Evolutionary conservation across 2,888 invertebrate species (phyloP).

Genomic region (Plutella xylostella): DNA sequence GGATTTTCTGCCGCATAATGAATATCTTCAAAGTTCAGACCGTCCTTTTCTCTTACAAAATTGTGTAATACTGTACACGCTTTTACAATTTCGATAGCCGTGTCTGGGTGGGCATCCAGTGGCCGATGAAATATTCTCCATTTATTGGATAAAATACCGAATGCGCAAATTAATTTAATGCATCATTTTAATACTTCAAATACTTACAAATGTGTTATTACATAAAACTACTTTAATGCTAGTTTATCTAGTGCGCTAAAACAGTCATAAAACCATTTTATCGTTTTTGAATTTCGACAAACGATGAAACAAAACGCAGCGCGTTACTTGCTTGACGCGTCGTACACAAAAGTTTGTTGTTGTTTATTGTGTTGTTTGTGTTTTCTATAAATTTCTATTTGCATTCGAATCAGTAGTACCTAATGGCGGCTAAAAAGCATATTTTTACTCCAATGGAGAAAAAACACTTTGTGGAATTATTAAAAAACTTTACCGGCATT

Average conservation of each 20-base stretch:
- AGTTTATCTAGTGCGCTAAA: too few species aligned
- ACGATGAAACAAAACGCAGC: too few species aligned
- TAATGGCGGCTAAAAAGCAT: too few species aligned
- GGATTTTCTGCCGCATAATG: background rate
- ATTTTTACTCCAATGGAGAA: slow-evolving; percentile 1
- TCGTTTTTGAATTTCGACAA: too few species aligned
- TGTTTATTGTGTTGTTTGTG: too few species aligned
- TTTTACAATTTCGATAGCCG: slow-evolving; percentile 16
- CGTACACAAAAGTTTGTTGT: too few species aligned
- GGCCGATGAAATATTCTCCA: slow-evolving; percentile 17
- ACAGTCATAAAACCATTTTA: too few species aligned
- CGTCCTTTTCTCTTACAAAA: background rate
- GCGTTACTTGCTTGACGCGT: too few species aligned
- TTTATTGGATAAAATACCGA: slow-evolving; percentile 19
- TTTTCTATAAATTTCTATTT: too few species aligned
- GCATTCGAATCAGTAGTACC: too few species aligned
- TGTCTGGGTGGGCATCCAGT: slow-evolving; percentile 17
- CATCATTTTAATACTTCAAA: background rate
- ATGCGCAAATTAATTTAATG: background rate
- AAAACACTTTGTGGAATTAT: background rate
- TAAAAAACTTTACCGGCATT: background rate
- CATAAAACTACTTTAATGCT: too few species aligned
- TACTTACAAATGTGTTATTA: too few species aligned
- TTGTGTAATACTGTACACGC: slow-evolving; percentile 3
- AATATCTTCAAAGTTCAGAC: background rate